These are phyloP conservation scores for Octopus sinensis DNA, from an alignment of 1,140 invertebrate genomes.

Conservation along the genomic window DNA sequence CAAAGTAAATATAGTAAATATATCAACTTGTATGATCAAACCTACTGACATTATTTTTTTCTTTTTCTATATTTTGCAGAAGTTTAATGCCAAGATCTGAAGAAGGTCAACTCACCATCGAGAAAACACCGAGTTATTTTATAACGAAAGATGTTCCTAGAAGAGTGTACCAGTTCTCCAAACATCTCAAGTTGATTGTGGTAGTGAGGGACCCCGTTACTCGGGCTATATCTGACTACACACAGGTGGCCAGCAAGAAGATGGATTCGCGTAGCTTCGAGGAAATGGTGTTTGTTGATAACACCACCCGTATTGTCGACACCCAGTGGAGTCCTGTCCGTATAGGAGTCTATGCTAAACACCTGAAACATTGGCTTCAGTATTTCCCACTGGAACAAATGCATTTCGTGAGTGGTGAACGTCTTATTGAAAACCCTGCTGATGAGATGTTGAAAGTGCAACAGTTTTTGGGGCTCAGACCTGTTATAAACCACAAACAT, in stretches of 20 bases:
- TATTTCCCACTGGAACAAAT: constrained; percentile 78
- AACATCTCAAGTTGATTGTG: constrained; percentile 75
- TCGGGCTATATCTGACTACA: constrained; percentile 88
- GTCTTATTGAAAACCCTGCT: constrained; percentile 78
- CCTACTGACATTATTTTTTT: neutral
- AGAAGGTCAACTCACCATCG: constrained; percentile 82
- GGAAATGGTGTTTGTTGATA: constrained; percentile 72
- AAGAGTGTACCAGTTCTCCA: constrained; percentile 79
- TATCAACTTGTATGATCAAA: no score
- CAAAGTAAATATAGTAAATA: no score
- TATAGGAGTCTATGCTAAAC: constrained; percentile 78
- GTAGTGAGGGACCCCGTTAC: constrained; percentile 88
- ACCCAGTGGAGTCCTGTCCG: constrained; percentile 79
- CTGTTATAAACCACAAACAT: constrained; percentile 81
- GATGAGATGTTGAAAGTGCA: constrained; percentile 76
- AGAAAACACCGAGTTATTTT: constrained; percentile 90
- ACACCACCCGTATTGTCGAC: constrained; percentile 65
- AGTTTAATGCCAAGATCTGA: constrained; percentile 79
- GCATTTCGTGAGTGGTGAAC: constrained; percentile 81
- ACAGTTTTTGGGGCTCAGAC: constrained; percentile 79
- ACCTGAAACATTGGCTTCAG: constrained; percentile 77
- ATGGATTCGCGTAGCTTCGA: constrained; percentile 70
- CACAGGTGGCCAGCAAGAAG: constrained; percentile 61
- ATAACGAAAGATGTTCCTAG: constrained; percentile 78
- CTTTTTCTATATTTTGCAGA: constrained; percentile 53